These are phyloP conservation scores for Tinamus major DNA, from an alignment of 2,797 vertebrate genomes.

Conservation along the genomic window DNA sequence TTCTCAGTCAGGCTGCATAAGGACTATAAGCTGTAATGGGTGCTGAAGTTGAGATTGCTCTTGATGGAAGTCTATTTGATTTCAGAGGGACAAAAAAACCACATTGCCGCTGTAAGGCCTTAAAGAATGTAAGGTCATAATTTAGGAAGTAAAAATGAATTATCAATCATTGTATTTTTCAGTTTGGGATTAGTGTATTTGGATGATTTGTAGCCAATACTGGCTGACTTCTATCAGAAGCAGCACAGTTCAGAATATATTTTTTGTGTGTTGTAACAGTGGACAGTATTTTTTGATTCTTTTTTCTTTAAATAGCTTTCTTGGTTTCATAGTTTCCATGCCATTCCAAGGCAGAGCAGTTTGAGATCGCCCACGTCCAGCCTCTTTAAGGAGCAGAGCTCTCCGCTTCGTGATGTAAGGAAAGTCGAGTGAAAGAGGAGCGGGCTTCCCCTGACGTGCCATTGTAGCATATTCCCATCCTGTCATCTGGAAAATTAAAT, in stretches of 20 bases:
- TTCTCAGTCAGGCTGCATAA: background rate
- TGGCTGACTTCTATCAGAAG: background rate
- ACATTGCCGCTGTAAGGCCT: background rate
- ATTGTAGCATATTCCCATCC: slow-evolving; percentile 85
- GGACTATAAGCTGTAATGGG: too few species aligned
- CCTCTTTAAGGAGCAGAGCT: slow-evolving; percentile 33
- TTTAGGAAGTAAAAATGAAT: slow-evolving; percentile 16
- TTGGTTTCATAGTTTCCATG: background rate
- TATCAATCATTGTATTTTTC: slow-evolving; percentile 28
- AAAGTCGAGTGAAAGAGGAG: slow-evolving; percentile 72
- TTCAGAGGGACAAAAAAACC: background rate
- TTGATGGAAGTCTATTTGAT: background rate
- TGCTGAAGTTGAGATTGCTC: background rate
- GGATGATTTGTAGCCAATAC: slow-evolving; percentile 9
- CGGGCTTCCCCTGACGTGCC: slow-evolving; percentile 59
- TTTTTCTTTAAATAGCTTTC: background rate
- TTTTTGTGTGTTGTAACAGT: slow-evolving; percentile 13
- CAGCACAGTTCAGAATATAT: background rate
- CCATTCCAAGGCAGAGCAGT: background rate
- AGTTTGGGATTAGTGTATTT: background rate
- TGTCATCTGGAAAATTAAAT: slow-evolving; percentile 88
- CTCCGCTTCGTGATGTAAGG: slow-evolving; percentile 33
- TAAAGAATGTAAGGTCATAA: background rate
- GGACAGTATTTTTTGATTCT: slow-evolving; percentile 1
- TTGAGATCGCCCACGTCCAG: background rate